A percentile compares a stretch with the other conserved stretches of the same genome.
Conservation (phyloP, 2,888 invertebrate genomes). For the Tachina lurida region DNA sequence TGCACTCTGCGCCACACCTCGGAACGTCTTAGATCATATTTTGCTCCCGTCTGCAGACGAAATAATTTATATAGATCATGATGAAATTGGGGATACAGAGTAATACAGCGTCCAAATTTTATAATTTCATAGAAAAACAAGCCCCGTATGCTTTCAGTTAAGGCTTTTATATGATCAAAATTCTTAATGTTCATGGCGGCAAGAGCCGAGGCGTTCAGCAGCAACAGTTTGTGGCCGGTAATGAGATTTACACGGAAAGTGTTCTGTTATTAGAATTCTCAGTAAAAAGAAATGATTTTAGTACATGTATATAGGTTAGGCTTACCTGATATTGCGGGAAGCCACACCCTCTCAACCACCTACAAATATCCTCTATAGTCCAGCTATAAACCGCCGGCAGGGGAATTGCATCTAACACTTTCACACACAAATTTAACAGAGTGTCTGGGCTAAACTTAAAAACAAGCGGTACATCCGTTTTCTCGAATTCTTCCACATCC, state of each 20-base stretch:
- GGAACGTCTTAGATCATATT: conserved; percentile 83
- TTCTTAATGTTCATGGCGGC: conserved; percentile 83
- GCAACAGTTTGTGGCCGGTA: conserved; percentile 83
- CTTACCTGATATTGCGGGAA: conserved; percentile 84
- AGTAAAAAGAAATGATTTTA: too few species aligned
- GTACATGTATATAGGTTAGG: too few species aligned
- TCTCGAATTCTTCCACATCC: conserved; percentile 67
- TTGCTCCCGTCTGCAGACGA: conserved; percentile 84
- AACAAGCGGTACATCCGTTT: conserved; percentile 74
- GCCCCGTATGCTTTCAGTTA: conserved; percentile 81
- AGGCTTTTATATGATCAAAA: conserved; percentile 83
- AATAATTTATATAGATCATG: conserved; percentile 84
- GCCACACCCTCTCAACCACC: conserved; percentile 84
- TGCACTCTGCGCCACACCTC: conserved; percentile 85
- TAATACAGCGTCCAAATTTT: conserved; percentile 82
- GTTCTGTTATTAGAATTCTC: conserved; percentile 75
- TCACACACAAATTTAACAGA: conserved; percentile 80
- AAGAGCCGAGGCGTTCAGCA: conserved; percentile 84
- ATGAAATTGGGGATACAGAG: conserved; percentile 83
- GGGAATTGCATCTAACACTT: conserved; percentile 81
- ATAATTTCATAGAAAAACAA: conserved; percentile 83
- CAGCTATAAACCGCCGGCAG: conserved; percentile 83
- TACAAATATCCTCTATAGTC: conserved; percentile 83
- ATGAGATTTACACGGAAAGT: conserved; percentile 83
- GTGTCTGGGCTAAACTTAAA: conserved; percentile 83